Evolutionary conservation across 1,140 invertebrate genomes (phyloP), one percentile per base, ranked within the genome.

Genomic region (Drosophila cardini): DNA sequence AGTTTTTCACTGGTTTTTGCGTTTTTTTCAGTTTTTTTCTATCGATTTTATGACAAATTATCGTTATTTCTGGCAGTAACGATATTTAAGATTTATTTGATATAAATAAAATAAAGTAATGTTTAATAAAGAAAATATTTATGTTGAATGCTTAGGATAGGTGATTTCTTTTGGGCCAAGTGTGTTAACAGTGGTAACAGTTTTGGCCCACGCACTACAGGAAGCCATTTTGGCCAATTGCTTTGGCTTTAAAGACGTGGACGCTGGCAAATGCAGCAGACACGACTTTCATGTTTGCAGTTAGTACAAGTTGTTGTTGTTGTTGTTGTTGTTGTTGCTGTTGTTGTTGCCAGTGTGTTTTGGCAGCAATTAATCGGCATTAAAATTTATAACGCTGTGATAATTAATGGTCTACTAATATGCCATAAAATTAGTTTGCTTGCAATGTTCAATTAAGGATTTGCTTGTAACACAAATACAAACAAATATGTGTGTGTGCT

Each of bases 311-410:
- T 61, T 68, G 62, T 48, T 61, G 72, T 36, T 67, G 72, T 11
- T 52, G 34, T 36, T 16, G 52, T 34, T 58, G 74, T 21, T 55
- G 13, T 34, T 53, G 48, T n/a, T 15, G 11, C 58, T 62, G 45
- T 1, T 8, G 58, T 70, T 81, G 78, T 60, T 71, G 73, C 15
- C 78, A n/a, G 21, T 76, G 40, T 87, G 80, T 87, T 89, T 89
- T 89, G 84, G 84, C 84, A 89, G 85, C 84, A 89, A 89, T 89
- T 89, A 89, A 89, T 89, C 84, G 84, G 78, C 80, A 84, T 89
- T 89, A 89, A 89, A 89, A 89, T 89, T 89, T 89, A 89, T 89
- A 89, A 78, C 84, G 53, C 57, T 63, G 63, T 52, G 77, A 89
- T 89, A 89, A 89, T 89, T 89, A 89, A 89, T 89, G 84, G 84